Evolutionary conservation across 2,888 invertebrate genomes (phyloP), one percentile per base, ranked within the genome.

Genomic region (Metalampra italica): DNA sequence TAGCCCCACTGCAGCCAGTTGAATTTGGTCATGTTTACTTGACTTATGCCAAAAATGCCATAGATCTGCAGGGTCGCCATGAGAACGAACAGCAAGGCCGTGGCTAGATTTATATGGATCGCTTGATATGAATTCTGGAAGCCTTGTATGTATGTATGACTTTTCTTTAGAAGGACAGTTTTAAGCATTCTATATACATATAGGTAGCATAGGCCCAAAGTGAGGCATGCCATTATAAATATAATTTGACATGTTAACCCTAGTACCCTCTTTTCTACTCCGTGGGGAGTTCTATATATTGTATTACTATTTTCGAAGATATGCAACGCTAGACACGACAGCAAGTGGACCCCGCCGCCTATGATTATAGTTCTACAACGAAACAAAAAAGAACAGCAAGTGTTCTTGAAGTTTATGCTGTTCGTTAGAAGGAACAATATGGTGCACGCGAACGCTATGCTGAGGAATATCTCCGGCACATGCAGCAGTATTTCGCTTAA

Each of bases 1-100:
- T 96, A 97, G 14, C 95, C 94, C 96, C 97, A 97, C 90, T 97
- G 94, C 3, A 97, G 90, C 98, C 98, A 98, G 54, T 94, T 93
- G 63, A 93, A 92, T 63, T 94, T 93, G 0, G 91, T 91, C 82
- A 92, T 91, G 49, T 85, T 90, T 14, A 90, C 90, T 63, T 88
- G 88, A 55, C 85, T 87, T 45, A 90, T 87, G 7, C 86, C 86
- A 48, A 90, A 79, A 45, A 90, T 89, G 1, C 95, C 96, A 74
- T 96, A 97, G 22, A 97, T 92, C 71, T 97, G 97, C 29, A 97
- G 91, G 11, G 93, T 93, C 1, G 96, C 96, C 87, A 96, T 91
- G 22, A 97, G 79, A 11, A 97, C 92, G 71, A 97, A 97, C 29
- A 97, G 86, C 61, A 97, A 82, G 0, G 97, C 96, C 0, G 96